Evolutionary conservation across 2,113 vertebrate genomes (phyloP).

Genomic region (Dasyornis broadbenti): DNA sequence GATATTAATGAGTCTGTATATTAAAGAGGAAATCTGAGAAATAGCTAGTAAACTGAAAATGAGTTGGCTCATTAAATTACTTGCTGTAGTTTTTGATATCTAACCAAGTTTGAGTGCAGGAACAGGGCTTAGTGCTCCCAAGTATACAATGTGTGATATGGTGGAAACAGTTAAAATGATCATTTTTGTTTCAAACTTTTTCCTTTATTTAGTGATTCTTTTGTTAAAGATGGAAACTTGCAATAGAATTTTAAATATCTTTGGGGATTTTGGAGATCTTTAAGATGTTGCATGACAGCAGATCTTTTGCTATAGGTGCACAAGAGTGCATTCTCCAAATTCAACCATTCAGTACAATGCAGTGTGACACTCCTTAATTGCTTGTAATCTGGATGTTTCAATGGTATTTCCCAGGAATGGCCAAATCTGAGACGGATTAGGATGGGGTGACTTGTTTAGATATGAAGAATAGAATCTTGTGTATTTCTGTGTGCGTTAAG

Average conservation of each 20-base stretch:
- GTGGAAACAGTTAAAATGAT: not conserved
- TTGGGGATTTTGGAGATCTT: not conserved
- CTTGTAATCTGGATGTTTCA: not conserved
- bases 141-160: not conserved
- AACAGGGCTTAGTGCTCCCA: not conserved
- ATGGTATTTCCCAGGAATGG: not conserved
- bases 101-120: not conserved
- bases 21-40: not conserved
- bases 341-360: not conserved
- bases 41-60: not conserved
- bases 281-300: rapidly evolving
- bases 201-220: not conserved
- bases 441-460: not conserved
- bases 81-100: not conserved
- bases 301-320: not conserved
- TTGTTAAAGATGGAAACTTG: not conserved
- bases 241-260: not conserved
- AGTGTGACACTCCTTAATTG: not conserved
- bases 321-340: not conserved
- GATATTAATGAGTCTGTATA: not conserved
- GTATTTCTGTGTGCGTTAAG: not conserved
- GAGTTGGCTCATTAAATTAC: not conserved
- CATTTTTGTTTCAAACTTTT: not conserved
- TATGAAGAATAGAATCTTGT: not conserved
- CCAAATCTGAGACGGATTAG: not conserved